These are phyloP conservation scores for Catocala sponsa DNA, from an alignment of 2,888 invertebrate genomes.

Conservation along the genomic window DNA sequence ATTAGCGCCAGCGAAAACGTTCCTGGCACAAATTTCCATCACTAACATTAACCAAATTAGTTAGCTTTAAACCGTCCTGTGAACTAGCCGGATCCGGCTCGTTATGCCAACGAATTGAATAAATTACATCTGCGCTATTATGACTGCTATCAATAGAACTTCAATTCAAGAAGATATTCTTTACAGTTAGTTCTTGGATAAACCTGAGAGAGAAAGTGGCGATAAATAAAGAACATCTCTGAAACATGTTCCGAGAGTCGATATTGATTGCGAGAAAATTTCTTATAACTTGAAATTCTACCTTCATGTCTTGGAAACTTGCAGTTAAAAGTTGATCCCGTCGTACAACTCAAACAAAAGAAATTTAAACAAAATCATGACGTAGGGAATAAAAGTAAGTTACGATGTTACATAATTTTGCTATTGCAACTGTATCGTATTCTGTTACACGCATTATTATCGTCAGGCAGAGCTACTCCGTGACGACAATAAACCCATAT, in stretches of 20 bases:
- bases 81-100: conserved; percentile 68
- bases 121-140: conserved; percentile 63
- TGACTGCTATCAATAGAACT: conserved; percentile 45
- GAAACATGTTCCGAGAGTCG: conserved; percentile 10
- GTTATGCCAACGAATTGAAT: conserved; percentile 74
- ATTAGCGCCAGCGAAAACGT: conserved; percentile 82
- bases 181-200: not conserved
- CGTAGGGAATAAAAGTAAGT: conserved; percentile 21
- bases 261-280: conserved; percentile 31
- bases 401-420: conserved; percentile 37
- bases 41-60: conserved; percentile 87
- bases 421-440: conserved; percentile 44
- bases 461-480: conserved; percentile 58
- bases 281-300: conserved; percentile 30
- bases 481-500: conserved; percentile 70
- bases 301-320: conserved; percentile 28
- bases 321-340: conserved; percentile 26
- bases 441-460: conserved; percentile 65
- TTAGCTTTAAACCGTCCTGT: conserved; percentile 77
- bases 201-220: conserved; percentile 6
- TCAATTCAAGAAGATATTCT: conserved; percentile 24
- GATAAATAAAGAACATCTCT: not conserved
- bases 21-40: conserved; percentile 85
- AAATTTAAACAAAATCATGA: conserved; percentile 32
- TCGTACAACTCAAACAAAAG: conserved; percentile 22